Evolutionary conservation across 1,140 invertebrate genomes (phyloP), one percentile per base, ranked within the genome.

Genomic region (Tetramorium parvispinum): DNA sequence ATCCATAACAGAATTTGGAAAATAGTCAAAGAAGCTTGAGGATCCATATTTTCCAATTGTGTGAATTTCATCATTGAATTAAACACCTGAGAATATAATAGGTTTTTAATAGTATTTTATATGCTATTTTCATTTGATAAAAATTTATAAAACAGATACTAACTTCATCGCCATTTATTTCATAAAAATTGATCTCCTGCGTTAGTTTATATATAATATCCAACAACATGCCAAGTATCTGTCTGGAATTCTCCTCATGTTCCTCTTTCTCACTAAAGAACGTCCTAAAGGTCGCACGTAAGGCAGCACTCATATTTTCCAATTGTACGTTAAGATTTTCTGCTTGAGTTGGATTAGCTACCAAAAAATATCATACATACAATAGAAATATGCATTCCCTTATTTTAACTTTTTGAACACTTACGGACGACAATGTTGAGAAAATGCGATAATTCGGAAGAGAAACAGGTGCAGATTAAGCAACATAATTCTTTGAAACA

Each of bases 401-500:
- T 24, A 49, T 11, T 37, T 6, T n/a, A 55, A 61, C 66, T 68
- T 18, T 61, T 83, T 75, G 37, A 59, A 46, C 13, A 73, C 79
- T 83, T 59, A 83, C 79, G 8, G 37, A 83, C 16, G 37, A 77
- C 55, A 63, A n/a, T 13, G 93, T 93, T 93, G 3, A 97, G 91
- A 91, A 96, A 96, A 4, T 91, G 90, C 2, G 92, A 85, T 2
- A 96, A 93, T 73, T 95, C 95, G 8, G 93, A 93, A 1, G 91
- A 85, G 82, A 95, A 95, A 7, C 92, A 88, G 4, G 92, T 93
- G 82, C 95, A 95, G 3, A 96, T 94, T n/a, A 96, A 92, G 51
- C 91, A 92, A 32, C 96, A 93, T 63, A 96, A 95, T 87, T 96
- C 94, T 76, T 95, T 94, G 70, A 97, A 97, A 87, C 96, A 96